Evolutionary conservation across 2,888 invertebrate genomes (phyloP), one percentile per base, ranked within the genome.

Genomic region (Blomia tropicalis): DNA sequence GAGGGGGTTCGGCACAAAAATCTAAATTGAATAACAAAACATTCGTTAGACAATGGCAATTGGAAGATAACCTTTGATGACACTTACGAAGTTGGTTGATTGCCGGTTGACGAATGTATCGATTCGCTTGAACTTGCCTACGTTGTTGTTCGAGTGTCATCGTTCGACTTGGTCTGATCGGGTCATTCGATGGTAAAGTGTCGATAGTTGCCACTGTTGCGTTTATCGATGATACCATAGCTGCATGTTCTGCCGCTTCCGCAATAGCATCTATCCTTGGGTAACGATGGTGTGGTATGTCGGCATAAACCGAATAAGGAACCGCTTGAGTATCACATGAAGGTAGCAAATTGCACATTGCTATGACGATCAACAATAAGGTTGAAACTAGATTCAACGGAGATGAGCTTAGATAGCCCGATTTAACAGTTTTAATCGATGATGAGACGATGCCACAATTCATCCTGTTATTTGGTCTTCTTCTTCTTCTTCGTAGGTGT

Each of bases 1-100:
- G 19, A n/a, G 61, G 61, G 11, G 61, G 61, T n/a, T 53, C 53
- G 19, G 41, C 61, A 29, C 61, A 61, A 31, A 61, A 61, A 11
- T 22, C 60, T 59, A 5, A 32, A 32, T 7, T 7, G 14, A 4
- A 32, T 7, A 32, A 32, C 4, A 7, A 7, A 7, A 32, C 4
- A 32, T 32, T 32, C 14, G 4, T 32, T 32, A 4, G 17, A 19
- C 14, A 41, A 3, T n/a, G 19, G 19, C 2, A 41, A 41, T 19
- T n/a, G n/a, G n/a, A n/a, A n/a, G n/a, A n/a, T n/a, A n/a, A n/a
- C n/a, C n/a, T n/a, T n/a, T n/a, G n/a, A n/a, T n/a, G n/a, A 54
- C 22, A 56, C 56, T 29, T 56, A 56, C 56, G 29, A 31, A 29
- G 19, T 19, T 23, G 56, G 29, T 23, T 56, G 29, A 27, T 56